Base-by-base conservation (phyloP, 1,140 invertebrate genomes). In the Eupristina koningsbergeri region DNA sequence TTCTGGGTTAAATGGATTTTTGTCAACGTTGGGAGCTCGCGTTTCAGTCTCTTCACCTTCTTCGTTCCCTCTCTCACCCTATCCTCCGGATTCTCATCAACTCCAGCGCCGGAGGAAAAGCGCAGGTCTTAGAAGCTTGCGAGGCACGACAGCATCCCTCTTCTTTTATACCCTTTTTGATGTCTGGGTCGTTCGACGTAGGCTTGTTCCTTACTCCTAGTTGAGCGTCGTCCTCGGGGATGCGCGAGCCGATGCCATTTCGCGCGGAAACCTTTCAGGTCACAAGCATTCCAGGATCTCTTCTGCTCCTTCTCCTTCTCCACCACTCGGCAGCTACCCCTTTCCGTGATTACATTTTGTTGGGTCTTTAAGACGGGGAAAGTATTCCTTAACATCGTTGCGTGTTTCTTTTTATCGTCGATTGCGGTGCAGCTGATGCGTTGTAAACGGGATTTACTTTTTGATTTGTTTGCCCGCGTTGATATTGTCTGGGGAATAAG, bases 1-100 rank as follows among this genome's bases (percentile, higher is more conserved):
- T 67, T 58, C 34, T 34, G 67, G 79, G 71, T 75, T 75, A 63
- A 74, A 45, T 74, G 71, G 69, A 74, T 81, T 78, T 78, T 78
- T 78, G 34, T 63, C 53, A 39, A 19, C 76, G 36, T 64, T 39
- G 19, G 53, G 3, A 9, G 71, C 71, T 74, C 36, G 15, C 36
- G 34, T 26, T 71, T 7, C 39, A 9, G 9, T 17, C 17, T 17
- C 9, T 17, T 50, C 47, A 50, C 7, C 47, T 50, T 17, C 15
- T 17, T 15, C 47, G 47, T 19, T 41, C 36, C 22, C 36, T 71
- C 22, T 41, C 67, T 1, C 6, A 9, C 64, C 64, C 22, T 71
- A 36, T 71, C 22, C 15, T 73, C 41, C 45, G 39, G n/a, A 34
- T 75, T 53, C 39, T 50, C 47, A 29, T 39, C 41, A 34, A 19